Base-by-base conservation (phyloP, 2,888 invertebrate genomes). In the Seira musarum region DNA sequence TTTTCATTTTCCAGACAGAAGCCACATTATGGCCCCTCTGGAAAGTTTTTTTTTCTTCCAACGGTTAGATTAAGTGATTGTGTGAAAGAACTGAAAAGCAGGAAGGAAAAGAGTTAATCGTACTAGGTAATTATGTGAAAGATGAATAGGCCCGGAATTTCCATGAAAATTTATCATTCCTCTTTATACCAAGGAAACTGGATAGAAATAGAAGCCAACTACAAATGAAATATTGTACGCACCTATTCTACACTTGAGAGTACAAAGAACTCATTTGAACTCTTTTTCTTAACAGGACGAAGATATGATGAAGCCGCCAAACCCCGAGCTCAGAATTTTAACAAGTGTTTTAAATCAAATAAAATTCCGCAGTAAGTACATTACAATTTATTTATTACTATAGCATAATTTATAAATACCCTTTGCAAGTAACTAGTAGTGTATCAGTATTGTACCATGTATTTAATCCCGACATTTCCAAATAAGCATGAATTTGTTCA, bases 321-420 rank as follows among this genome's bases (percentile, higher is more conserved):
- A 96, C 90, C 93, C 94, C 49, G 96, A 96, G 89, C 90, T 96
- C 85, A 92, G 95, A 88, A 92, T 95, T 88, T 94, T 96, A 88
- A 96, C 96, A 69, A 95, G 93, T 89, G 94, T 94, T 84, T 96
- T 96, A 90, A 94, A 92, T 89, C 94, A 95, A 91, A 95, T 96
- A 86, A 92, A 92, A 87, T 94, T 93, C 89, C 92, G 95, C 91
- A 96, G 96, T 96, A 90, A 92, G 92, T 88, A 81, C 63, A 40
- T 40, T 40, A 40, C 40, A 40, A 5, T 40, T 40, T 40, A 40
- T 40, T 40, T 40, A 40, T 40, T 13, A 40, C 40, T 40, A 13
- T 8, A 13, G 6, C 8, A 17, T n/a, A 60, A 5, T 10, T 21
- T 19, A 6, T 21, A 21, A n/a, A 3, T 22, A 17, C 64, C 15